Evolutionary conservation across 2,888 invertebrate species (phyloP).

Genomic region (Gisinianus flammeolus): DNA sequence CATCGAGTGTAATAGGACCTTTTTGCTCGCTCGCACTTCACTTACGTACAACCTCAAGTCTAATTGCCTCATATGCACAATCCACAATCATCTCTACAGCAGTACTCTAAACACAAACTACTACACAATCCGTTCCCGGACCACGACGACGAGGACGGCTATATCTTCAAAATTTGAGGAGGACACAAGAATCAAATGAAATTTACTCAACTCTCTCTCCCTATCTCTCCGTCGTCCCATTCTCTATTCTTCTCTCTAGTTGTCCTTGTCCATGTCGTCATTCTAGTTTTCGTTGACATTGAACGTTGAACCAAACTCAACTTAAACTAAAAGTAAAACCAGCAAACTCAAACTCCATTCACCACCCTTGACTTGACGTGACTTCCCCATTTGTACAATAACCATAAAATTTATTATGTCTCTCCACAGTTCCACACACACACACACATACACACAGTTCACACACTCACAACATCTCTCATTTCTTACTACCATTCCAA

Average conservation of each 20-base stretch:
- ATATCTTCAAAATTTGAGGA: too few species aligned
- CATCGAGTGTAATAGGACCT: slow-evolving; percentile 38
- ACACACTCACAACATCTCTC: neutral
- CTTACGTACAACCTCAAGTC: slow-evolving; percentile 9
- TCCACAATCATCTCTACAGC: neutral
- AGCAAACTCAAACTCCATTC: slow-evolving; percentile 1
- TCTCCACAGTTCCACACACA: too few species aligned
- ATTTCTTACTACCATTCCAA: slow-evolving; percentile 3
- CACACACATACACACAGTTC: too few species aligned
- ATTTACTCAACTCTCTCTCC: slow-evolving; percentile 18
- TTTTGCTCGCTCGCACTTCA: slow-evolving; percentile 26
- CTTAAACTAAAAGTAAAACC: neutral
- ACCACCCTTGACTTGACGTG: slow-evolving; percentile 7
- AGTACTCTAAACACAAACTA: neutral
- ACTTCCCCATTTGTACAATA: slow-evolving; percentile 4
- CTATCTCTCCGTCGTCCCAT: neutral
- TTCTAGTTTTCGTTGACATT: neutral
- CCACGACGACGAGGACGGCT: too few species aligned
- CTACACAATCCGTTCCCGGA: too few species aligned
- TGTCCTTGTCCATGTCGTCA: neutral
- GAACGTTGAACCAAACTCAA: neutral
- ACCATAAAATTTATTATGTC: slow-evolving; percentile 5
- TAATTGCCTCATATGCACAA: slow-evolving; percentile 21
- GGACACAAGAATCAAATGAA: neutral
- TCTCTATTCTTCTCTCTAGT: neutral